Evolutionary conservation across 1,140 invertebrate genomes (phyloP).

Genomic region (Camponotus vicinus): DNA sequence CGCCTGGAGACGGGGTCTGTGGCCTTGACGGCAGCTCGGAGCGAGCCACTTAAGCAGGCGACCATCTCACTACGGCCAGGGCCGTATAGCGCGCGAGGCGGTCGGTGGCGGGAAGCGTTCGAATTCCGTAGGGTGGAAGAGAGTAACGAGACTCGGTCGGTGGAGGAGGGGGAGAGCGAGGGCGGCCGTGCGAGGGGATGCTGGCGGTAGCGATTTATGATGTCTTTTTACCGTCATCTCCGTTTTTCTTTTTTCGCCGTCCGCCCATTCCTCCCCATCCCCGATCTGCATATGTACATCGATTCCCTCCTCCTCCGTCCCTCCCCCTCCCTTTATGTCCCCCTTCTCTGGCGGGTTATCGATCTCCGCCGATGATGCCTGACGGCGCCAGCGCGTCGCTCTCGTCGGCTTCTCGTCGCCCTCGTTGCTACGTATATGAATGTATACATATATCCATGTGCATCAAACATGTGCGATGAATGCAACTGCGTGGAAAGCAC

Average conservation of each 20-base stretch:
- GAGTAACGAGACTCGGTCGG: constrained; percentile 54
- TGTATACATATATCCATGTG: constrained; percentile 47
- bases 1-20: constrained; percentile 77
- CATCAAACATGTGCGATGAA: constrained; percentile 48
- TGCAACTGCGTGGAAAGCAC: constrained; percentile 51
- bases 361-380: constrained; percentile 73
- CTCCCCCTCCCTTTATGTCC: too few relatives aligned
- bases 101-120: constrained; percentile 55
- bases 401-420: constrained; percentile 39
- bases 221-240: constrained; percentile 67
- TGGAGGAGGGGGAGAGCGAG: background rate
- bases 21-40: constrained; percentile 41
- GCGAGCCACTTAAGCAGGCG: constrained; percentile 83
- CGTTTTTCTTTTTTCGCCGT: constrained; percentile 59
- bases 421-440: background rate
- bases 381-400: constrained; percentile 68
- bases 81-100: constrained; percentile 78
- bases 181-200: constrained; percentile 1
- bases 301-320: constrained; percentile 31
- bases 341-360: constrained; percentile 55
- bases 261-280: constrained; percentile 6
- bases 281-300: constrained; percentile 61
- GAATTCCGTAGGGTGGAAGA: constrained; percentile 55
- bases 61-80: constrained; percentile 83
- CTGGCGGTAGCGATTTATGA: constrained; percentile 65